Evolutionary conservation across 2,888 invertebrate genomes (phyloP).

Genomic region (Hydropsyche betteni): DNA sequence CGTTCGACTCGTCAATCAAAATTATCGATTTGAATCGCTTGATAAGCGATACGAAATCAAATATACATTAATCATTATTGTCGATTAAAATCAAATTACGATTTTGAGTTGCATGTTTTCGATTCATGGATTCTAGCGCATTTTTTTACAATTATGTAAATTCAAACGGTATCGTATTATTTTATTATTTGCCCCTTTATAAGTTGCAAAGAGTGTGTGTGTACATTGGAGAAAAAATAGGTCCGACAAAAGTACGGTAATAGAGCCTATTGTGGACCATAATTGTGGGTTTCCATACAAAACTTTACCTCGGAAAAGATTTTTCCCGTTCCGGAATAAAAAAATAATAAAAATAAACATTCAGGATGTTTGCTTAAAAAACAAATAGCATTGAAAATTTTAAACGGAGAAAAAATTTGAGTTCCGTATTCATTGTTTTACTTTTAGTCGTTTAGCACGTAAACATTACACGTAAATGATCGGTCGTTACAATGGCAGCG

Average conservation of each 20-base stretch:
- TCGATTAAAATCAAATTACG: no score
- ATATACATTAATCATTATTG: no score
- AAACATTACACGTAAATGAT: neutral
- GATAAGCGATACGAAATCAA: no score
- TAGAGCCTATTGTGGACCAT: slow-evolving; percentile 20
- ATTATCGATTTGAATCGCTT: no score
- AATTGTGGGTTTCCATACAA: slow-evolving; percentile 1
- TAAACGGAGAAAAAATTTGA: neutral
- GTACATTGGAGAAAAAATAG: neutral
- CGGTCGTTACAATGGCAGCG: neutral
- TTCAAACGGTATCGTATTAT: no score
- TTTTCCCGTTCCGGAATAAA: neutral
- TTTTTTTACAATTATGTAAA: no score
- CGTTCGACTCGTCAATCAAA: no score
- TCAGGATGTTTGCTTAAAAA: no score
- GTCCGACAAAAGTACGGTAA: slow-evolving; percentile 1
- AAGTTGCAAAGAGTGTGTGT: neutral
- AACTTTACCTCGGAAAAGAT: neutral
- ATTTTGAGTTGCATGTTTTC: no score
- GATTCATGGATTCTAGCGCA: no score
- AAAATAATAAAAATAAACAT: neutral
- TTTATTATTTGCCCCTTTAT: no score
- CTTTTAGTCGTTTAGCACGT: neutral
- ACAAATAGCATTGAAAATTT: no score
- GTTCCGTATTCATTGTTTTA: slow-evolving; percentile 3